These are phyloP conservation scores for Micromesistius poutassou DNA, from an alignment of 2,797 vertebrate genomes.

Conservation along the genomic window DNA sequence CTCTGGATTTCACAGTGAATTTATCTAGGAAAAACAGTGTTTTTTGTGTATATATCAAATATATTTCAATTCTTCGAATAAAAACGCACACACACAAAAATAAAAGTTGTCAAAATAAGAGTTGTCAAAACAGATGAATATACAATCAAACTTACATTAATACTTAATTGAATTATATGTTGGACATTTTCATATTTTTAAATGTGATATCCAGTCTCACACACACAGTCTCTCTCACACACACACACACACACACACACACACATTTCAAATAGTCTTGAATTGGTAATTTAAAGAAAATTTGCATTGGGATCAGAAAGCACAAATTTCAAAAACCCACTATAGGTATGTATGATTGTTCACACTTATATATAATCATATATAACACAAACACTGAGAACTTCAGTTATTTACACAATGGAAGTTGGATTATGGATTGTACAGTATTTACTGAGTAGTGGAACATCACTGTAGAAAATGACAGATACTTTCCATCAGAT, in stretches of 20 bases:
- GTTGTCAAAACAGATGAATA: slow-evolving; percentile 63
- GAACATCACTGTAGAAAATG: slow-evolving; percentile 47
- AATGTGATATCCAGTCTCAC: slow-evolving; percentile 47
- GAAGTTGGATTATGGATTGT: slow-evolving; percentile 23
- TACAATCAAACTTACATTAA: slow-evolving; percentile 70
- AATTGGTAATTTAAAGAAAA: slow-evolving; percentile 48
- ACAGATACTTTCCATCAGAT: slow-evolving; percentile 34
- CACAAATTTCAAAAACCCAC: slow-evolving; percentile 39
- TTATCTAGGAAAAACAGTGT: slow-evolving; percentile 57
- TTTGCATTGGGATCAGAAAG: slow-evolving; percentile 48
- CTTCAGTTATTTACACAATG: slow-evolving; percentile 48
- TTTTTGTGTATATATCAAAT: slow-evolving; percentile 50
- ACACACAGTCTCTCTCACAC: slow-evolving; percentile 9
- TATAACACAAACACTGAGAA: slow-evolving; percentile 58
- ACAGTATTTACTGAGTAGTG: slow-evolving; percentile 26
- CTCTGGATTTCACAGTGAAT: slow-evolving; percentile 71
- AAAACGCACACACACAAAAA: slow-evolving; percentile 33
- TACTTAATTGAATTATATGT: slow-evolving; percentile 68
- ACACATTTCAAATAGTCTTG: slow-evolving; percentile 60
- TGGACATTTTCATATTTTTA: slow-evolving; percentile 53
- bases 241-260: background rate
- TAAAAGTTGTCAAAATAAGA: too few species aligned
- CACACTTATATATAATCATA: slow-evolving; percentile 45
- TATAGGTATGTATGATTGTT: slow-evolving; percentile 50
- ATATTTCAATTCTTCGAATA: slow-evolving; percentile 47